Percentiles rank a stretch among this genome's conserved stretches.
Evolutionary conservation across 2,797 vertebrate genomes (phyloP).

Genomic region (Hapalemur alaotrensis): DNA sequence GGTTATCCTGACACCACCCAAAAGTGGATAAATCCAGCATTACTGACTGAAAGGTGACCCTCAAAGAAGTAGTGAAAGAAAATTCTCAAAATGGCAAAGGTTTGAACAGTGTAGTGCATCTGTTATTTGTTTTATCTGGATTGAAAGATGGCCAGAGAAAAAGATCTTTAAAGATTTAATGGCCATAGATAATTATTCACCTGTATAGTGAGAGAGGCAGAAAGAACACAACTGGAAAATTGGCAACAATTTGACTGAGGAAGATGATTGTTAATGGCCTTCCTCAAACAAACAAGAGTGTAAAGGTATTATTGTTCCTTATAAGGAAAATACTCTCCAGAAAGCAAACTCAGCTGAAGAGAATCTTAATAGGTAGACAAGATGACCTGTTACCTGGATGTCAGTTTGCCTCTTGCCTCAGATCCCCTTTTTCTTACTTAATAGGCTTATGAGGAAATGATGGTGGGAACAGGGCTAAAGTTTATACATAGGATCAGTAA

Average conservation of each 20-base stretch:
- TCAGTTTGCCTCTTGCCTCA: neutral
- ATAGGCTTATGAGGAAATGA: neutral
- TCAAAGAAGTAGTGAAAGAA: neutral
- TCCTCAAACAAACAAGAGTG: neutral
- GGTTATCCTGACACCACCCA: neutral
- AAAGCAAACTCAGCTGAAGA: neutral
- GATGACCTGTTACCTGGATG: neutral
- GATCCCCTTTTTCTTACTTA: neutral
- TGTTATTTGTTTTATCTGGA: neutral
- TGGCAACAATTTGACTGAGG: neutral
- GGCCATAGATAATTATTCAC: neutral
- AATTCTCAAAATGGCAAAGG: neutral
- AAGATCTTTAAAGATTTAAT: neutral
- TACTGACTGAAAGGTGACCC: neutral
- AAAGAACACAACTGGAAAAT: neutral
- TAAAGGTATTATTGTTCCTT: neutral
- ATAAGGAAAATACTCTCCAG: neutral
- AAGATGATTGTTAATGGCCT: neutral
- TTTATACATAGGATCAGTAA: neutral
- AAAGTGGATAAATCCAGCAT: neutral
- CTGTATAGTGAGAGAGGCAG: neutral
- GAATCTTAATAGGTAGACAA: neutral
- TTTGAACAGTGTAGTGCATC: neutral
- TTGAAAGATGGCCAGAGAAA: neutral
- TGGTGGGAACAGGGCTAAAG: neutral